Base-by-base conservation (phyloP, 2,888 invertebrate genomes). In the Tenthredo livida region DNA sequence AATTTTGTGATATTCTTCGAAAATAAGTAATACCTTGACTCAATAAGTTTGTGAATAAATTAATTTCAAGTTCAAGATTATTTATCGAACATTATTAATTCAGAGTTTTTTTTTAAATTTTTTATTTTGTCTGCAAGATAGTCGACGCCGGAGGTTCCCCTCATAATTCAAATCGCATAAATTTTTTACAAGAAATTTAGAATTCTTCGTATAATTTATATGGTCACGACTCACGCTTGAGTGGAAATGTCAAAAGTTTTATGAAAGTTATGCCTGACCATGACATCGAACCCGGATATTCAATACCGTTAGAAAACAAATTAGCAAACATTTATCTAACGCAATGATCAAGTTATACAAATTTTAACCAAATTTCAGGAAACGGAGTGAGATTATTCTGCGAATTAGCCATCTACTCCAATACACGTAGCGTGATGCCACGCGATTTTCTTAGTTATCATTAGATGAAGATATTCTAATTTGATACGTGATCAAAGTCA, bases 11-110 rank as follows among this genome's bases (percentile, higher is more conserved):
- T 25, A 43, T 75, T 75, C 12, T 6, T 21, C 25, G 47, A 50
- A 37, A 75, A 21, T 75, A 37, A 75, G 12, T 75, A 50, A 72
- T 72, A 33, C 72, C n/a, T 72, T 10, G 40, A 40, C 37, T 21
- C 40, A 47, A 2, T 47, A 3, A 6, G 25, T 12, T 47, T 7
- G n/a, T 54, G 7, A n/a, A 54, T 17, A n/a, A 72, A 33, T 72
- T 2, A 17, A 73, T 12, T 25, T 7, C 15, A 1, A 43, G 47
- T 25, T 40, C 21, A 43, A 73, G 47, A 75, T 47, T 29, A 9
- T 75, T 50, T 10, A 0, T 29, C 0, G 47, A 43, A 40, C 47
- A 47, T 47, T 6, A 37, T 10, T 75, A 47, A 25, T 15, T 47
- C 7, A n/a, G 25, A 43, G 12, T 75, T 12, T 47, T 75, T 25